Evolutionary conservation across 2,113 vertebrate genomes (phyloP), one percentile per base, ranked within the genome.

Genomic region (Cathartes aura): DNA sequence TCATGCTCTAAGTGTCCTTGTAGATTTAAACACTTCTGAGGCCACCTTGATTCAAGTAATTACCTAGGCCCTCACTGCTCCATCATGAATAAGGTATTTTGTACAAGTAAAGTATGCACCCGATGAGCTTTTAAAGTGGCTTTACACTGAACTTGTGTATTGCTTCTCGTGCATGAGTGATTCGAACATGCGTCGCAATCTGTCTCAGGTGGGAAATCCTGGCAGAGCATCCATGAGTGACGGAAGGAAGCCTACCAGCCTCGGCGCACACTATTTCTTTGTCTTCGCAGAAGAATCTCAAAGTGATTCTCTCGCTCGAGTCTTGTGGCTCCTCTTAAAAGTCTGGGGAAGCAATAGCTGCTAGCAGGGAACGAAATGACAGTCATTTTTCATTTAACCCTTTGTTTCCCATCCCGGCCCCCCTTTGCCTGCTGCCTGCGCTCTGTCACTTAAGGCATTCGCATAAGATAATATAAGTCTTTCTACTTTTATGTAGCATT

Each of bases 41-140:
- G 99, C 99, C 99, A 99, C 99, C 99, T 99, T 99, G 99, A 99
- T 99, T 99, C 99, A 98, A 99, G 99, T 99, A 99, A 99, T 99
- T 99, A 99, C 99, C 99, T 99, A 99, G 98, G 98, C 99, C 99
- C 98, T 98, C 98, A 98, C 99, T 98, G 98, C 98, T 98, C 98
- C 92, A 97, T 99, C 99, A 99, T 99, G 99, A 99, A 99, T 99
- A 99, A 99, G 99, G 99, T 99, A 99, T 99, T 99, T 99, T 99
- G 99, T 99, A 99, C 99, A 99, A 99, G 99, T 97, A 98, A 98
- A 99, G 99, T 98, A 98, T 98, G 99, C 98, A 98, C 99, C 99
- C 99, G 98, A 99, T 99, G 99, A 99, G 99, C 99, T 99, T 99
- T 99, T 99, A 99, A 99, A 99, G 99, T 99, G 99, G 99, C 98